Evolutionary conservation across 2,113 vertebrate species (phyloP).

Genomic region (Suricata suricatta): DNA sequence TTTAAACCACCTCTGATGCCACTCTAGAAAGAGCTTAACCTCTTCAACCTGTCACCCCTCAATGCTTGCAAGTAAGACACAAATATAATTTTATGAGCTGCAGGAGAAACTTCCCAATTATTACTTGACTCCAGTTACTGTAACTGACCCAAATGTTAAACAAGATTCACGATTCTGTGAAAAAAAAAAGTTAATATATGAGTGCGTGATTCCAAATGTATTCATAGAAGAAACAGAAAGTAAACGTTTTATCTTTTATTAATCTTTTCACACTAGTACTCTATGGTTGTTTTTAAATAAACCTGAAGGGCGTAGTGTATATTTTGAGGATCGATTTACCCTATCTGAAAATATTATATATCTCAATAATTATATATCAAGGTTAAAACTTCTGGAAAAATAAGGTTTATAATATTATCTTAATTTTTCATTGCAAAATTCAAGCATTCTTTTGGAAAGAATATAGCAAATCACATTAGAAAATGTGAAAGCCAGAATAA

Average conservation of each 20-base stretch:
- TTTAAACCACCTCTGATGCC: conserved; percentile 41
- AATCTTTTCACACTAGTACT: neutral
- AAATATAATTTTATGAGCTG: neutral
- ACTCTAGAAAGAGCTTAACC: conserved; percentile 48
- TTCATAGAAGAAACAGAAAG: neutral
- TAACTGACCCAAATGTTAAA: neutral
- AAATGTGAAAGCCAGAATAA: neutral
- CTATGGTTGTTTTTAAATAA: neutral
- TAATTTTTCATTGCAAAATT: neutral
- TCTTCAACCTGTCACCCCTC: conserved; percentile 10
- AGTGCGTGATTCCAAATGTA: neutral
- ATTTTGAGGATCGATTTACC: neutral
- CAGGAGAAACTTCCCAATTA: neutral
- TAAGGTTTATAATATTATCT: neutral
- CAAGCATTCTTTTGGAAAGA: neutral
- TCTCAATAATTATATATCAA: neutral
- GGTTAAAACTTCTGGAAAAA: neutral
- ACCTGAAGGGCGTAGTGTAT: neutral
- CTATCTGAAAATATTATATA: neutral
- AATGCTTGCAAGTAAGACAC: neutral
- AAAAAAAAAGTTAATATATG: neutral
- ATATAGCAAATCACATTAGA: neutral
- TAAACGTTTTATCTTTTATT: neutral
- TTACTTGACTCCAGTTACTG: neutral
- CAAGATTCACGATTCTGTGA: neutral